Evolutionary conservation across 2,113 vertebrate species (phyloP), one percentile per base, ranked within the genome.

Genomic region (Mormyrus iriodes): DNA sequence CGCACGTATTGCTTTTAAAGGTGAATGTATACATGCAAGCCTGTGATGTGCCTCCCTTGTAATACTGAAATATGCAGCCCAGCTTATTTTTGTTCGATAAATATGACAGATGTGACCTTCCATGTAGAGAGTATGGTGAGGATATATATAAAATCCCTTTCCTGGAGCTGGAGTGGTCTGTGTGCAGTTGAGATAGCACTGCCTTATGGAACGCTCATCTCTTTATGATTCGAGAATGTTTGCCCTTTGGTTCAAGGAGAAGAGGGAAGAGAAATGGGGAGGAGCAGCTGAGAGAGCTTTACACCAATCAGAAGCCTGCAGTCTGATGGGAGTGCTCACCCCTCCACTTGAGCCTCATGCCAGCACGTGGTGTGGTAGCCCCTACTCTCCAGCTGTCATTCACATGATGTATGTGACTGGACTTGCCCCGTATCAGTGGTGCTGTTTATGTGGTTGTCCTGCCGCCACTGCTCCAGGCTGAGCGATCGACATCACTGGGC

Each of bases 361-460:
- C 49, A 55, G 89, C 42, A 61, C 53, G 39, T 88, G n/a, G 85
- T 89, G 87, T 91, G 91, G 24, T 24, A 42, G 4, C 48, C 10
- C 9, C 12, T 13, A 52, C 61, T 53, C 52, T 55, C 87, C 88
- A 88, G 88, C 85, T n/a, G 46, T 55, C 65, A 46, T 44, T 17
- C 46, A 19, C 15, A 27, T 88, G 88, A 91, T 90, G 65, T 24
- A 89, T 88, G 90, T 89, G 90, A 90, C 87, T 82, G 49, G 89
- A 89, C 89, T 86, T 88, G 79, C 53, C 52, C 51, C 46, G 7
- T 88, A 61, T 76, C 85, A 55, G 52, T 92, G 92, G 90, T 90
- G 93, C 93, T 94, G 94, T 95, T 95, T 94, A 93, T 91, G 87
- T 85, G 39, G 89, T 95, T 90, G 90, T 92, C 93, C 51, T 58